Percentiles rank a stretch among this genome's conserved stretches.
Evolutionary conservation across 2,888 invertebrate species (phyloP).

Genomic region (Ganaspis brasiliensis): DNA sequence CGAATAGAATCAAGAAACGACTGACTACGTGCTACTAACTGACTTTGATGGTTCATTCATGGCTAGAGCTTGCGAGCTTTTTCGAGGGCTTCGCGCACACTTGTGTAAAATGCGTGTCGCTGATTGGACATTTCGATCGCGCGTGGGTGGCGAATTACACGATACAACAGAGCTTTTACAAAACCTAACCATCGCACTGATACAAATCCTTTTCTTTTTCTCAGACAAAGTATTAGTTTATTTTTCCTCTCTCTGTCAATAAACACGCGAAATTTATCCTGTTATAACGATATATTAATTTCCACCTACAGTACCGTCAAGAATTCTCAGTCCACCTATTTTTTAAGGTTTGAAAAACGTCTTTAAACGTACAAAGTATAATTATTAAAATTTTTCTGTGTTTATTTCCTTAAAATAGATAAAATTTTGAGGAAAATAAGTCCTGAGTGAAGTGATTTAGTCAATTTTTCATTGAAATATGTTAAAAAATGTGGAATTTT

Average conservation of each 20-base stretch:
- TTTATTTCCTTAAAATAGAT: too few relatives aligned
- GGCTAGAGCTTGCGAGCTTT: constrained; percentile 66
- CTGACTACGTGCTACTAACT: constrained; percentile 66
- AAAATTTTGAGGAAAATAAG: too few relatives aligned
- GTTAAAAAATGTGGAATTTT: too few relatives aligned
- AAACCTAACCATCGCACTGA: constrained; percentile 35
- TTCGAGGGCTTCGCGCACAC: constrained; percentile 62
- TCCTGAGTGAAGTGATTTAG: too few relatives aligned
- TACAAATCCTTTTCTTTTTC: constrained; percentile 14
- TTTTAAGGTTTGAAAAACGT: too few relatives aligned
- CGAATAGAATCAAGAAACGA: constrained; percentile 17
- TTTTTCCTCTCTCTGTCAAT: constrained; percentile 7
- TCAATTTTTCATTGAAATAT: too few relatives aligned
- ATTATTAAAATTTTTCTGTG: too few relatives aligned
- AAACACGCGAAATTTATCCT: constrained; percentile 8
- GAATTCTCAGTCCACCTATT: too few relatives aligned
- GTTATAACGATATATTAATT: background rate
- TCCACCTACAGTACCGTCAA: constrained; percentile 14
- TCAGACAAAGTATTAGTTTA: background rate
- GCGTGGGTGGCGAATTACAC: constrained; percentile 61
- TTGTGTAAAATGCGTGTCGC: constrained; percentile 55
- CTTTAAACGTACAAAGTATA: too few relatives aligned
- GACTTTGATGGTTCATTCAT: constrained; percentile 70
- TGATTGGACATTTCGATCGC: constrained; percentile 64
- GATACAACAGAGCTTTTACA: constrained; percentile 52